phyloP scores from a whole-genome alignment of 2,113 vertebrate genomes.

The Dryoscopus gambensis region DNA sequence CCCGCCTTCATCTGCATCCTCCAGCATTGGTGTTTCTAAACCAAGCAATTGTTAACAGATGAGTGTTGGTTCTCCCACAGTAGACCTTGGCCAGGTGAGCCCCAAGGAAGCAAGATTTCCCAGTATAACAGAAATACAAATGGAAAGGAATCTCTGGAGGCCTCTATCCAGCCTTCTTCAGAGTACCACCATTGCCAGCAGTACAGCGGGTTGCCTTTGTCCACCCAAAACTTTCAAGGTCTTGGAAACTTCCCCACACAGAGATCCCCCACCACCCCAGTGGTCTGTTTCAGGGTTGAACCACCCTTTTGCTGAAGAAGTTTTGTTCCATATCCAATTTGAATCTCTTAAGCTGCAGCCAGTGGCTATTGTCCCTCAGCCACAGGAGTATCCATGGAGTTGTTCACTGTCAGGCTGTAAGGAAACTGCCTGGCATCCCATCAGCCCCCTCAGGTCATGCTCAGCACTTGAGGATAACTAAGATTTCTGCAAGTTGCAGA shows the following conservation, averaged over 20 bases:
- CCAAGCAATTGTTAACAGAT: neutral
- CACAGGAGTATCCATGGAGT: neutral
- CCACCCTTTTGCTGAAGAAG: neutral
- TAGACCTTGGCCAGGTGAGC: neutral
- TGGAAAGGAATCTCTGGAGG: neutral
- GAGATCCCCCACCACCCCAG: neutral
- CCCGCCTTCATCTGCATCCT: constrained; percentile 97
- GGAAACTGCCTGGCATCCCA: neutral
- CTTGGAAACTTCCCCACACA: neutral
- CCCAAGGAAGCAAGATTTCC: neutral
- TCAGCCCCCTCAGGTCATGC: neutral
- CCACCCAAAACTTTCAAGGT: neutral
- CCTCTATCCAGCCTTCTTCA: neutral
- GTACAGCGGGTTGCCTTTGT: neutral
- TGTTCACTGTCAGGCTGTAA: neutral
- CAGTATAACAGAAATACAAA: neutral
- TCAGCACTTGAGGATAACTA: neutral
- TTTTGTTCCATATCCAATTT: neutral
- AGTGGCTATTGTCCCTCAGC: neutral
- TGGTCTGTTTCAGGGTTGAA: neutral
- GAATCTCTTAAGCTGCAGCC: neutral
- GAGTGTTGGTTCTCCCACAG: neutral
- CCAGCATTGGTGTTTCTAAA: constrained; percentile 95
- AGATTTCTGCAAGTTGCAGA: neutral
- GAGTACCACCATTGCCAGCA: neutral